Evolutionary conservation across 2,888 invertebrate species (phyloP).

Genomic region (Sinelater perroti): DNA sequence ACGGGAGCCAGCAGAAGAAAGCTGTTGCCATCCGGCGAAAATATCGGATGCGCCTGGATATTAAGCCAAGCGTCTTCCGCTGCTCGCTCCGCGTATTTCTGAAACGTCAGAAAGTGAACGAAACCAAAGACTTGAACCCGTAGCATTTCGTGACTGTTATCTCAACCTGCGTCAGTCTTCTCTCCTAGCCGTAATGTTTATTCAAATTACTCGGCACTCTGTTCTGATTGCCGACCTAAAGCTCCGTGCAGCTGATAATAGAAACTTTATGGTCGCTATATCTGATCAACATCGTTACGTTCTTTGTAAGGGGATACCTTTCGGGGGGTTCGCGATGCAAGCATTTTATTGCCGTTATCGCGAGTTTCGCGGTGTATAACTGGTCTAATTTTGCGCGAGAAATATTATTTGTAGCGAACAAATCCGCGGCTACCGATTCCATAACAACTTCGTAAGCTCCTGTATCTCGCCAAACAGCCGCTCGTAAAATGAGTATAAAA

Average conservation of each 20-base stretch:
- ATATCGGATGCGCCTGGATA: slow-evolving; percentile 83
- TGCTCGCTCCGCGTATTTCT: slow-evolving; percentile 85
- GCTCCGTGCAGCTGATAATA: neutral
- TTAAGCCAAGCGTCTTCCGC: slow-evolving; percentile 87
- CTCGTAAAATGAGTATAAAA: slow-evolving; percentile 13
- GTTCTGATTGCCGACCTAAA: neutral
- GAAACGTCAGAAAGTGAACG: slow-evolving; percentile 22
- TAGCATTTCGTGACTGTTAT: slow-evolving; percentile 10
- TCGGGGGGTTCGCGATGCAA: no score
- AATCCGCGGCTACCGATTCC: slow-evolving; percentile 5
- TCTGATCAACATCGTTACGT: no score
- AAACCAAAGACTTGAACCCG: neutral
- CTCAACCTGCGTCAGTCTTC: neutral
- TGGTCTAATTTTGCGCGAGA: no score
- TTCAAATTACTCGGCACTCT: slow-evolving; percentile 2
- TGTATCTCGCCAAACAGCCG: slow-evolving; percentile 14
- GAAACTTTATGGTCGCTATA: slow-evolving; percentile 4
- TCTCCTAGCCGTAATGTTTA: neutral
- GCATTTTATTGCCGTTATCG: no score
- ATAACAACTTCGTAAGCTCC: slow-evolving; percentile 12
- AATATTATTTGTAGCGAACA: no score
- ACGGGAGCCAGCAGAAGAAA: slow-evolving; percentile 84
- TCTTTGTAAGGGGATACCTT: no score
- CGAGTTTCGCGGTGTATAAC: no score
- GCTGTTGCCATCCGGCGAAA: slow-evolving; percentile 84